Percentiles rank a stretch among this genome's conserved stretches.
These are phyloP conservation scores for Seladonia tumulorum DNA, from an alignment of 2,888 invertebrate species.

Conservation along the genomic window DNA sequence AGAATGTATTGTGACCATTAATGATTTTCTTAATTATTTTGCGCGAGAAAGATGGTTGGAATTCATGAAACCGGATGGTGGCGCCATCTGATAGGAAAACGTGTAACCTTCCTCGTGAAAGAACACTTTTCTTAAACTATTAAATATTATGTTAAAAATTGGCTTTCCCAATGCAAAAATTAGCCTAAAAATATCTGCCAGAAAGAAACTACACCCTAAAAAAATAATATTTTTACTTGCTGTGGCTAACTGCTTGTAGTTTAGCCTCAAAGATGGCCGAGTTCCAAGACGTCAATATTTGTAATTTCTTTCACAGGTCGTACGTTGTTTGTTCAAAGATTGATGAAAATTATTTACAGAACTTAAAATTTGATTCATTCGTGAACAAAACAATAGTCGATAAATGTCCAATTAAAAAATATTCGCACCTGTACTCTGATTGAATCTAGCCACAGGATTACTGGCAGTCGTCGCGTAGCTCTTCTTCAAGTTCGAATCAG, in stretches of 20 bases:
- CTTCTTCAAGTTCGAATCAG: conserved; percentile 52
- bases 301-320: too few species aligned
- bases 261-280: too few species aligned
- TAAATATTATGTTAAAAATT: neutral
- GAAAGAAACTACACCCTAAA: neutral
- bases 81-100: neutral
- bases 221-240: too few species aligned
- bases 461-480: conserved; percentile 30
- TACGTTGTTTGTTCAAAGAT: too few species aligned
- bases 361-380: too few species aligned
- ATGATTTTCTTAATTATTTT: neutral
- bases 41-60: neutral
- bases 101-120: neutral
- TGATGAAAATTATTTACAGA: too few species aligned
- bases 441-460: neutral
- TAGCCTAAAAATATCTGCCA: neutral
- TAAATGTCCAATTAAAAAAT: neutral
- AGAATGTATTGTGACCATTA: neutral
- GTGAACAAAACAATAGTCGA: too few species aligned
- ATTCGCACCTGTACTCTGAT: neutral
- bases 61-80: neutral
- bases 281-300: too few species aligned
- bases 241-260: too few species aligned
- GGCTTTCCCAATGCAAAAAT: neutral
- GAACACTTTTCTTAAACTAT: neutral